phyloP scores from a whole-genome alignment of 2,888 invertebrate species.

The Gymnocheta viridis region DNA sequence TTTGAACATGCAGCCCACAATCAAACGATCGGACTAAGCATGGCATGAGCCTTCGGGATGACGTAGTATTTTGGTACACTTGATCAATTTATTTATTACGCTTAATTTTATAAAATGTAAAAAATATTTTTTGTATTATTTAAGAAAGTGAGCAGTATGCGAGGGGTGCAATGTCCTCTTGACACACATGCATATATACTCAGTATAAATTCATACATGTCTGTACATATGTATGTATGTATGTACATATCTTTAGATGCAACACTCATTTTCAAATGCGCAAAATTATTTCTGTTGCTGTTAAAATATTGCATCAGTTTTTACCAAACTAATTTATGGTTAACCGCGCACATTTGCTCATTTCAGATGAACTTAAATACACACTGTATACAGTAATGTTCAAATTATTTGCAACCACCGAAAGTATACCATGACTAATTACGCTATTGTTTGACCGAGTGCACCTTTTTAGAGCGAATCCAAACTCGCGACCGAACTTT shows the following conservation, averaged over 20 bases:
- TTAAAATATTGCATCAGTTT: slow-evolving; percentile 55
- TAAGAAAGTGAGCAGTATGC: not conserved
- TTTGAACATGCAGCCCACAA: not conserved
- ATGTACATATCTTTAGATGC: not conserved
- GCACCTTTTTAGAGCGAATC: too few relatives aligned
- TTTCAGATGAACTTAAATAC: slow-evolving; percentile 1
- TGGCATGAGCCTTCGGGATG: not conserved
- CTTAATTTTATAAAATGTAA: slow-evolving; percentile 8
- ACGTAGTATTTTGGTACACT: not conserved
- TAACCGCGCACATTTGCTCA: not conserved
- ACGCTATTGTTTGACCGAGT: too few relatives aligned
- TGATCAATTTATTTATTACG: not conserved
- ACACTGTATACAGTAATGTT: not conserved
- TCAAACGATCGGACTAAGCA: not conserved
- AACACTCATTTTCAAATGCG: slow-evolving; percentile 40
- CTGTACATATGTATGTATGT: not conserved
- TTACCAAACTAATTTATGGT: slow-evolving; percentile 22
- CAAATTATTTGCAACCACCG: not conserved
- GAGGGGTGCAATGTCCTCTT: not conserved
- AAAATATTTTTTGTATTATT: not conserved
- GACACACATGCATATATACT: not conserved
- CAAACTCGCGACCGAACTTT: too few relatives aligned
- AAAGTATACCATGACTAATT: not conserved
- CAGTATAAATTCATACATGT: too few relatives aligned
- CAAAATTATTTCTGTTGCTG: slow-evolving; percentile 29